These are phyloP conservation scores for Hydra vulgaris DNA, from an alignment of 30 jellyfish, hydroid and myxozoan genomes.

Conservation along the genomic window DNA sequence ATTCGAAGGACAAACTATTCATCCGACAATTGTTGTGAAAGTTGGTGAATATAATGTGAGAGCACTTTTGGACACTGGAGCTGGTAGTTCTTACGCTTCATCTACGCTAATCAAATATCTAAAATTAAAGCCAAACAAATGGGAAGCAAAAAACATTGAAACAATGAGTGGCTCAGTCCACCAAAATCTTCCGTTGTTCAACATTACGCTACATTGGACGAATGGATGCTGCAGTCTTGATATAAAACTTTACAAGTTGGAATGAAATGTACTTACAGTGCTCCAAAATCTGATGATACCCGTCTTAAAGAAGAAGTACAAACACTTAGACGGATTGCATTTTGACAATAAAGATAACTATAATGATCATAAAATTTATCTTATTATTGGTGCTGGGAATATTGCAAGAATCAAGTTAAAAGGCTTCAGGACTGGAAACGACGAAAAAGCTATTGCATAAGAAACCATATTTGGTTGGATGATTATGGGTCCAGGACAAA, in stretches of 20 bases:
- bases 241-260: constrained; percentile 39
- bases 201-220: constrained; percentile 8
- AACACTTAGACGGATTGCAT: constrained; percentile 49
- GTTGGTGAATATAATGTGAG: constrained; percentile 19
- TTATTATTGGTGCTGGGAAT: too few species aligned
- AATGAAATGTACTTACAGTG: constrained; percentile 26
- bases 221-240: constrained; percentile 22
- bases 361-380: constrained; percentile 27
- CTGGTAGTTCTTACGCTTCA: constrained; percentile 57
- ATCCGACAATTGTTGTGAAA: constrained; percentile 15
- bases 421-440: neutral
- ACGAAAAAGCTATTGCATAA: constrained; percentile 39
- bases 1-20: constrained; percentile 10
- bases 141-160: constrained; percentile 30
- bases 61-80: constrained; percentile 61
- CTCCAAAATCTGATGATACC: constrained; percentile 17
- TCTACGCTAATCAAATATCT: constrained; percentile 24
- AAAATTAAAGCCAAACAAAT: constrained; percentile 8
- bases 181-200: constrained; percentile 28
- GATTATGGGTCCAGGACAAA: constrained; percentile 40
- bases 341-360: constrained; percentile 33
- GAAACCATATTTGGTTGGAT: constrained; percentile 67
- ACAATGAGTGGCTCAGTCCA: constrained; percentile 39
- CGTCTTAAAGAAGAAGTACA: constrained; percentile 24
- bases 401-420: constrained; percentile 27